Conservation (phyloP, 2,797 vertebrate genomes). For the Toxotes lorentzi region DNA sequence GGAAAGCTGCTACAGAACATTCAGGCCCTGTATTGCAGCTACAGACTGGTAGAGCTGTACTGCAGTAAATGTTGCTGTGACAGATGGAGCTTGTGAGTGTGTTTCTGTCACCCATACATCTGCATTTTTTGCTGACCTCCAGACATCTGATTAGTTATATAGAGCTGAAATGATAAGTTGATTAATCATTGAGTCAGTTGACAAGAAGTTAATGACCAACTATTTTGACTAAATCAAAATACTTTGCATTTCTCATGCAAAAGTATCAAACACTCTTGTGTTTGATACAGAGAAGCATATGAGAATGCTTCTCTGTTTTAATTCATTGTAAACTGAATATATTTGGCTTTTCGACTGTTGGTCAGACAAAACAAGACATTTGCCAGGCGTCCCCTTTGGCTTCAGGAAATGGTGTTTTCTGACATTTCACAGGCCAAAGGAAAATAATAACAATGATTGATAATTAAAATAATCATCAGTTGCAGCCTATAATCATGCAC, state of each 20-base stretch:
- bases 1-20: slow-evolving; percentile 13
- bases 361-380: not conserved
- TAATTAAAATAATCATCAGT: not conserved
- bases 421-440: not conserved
- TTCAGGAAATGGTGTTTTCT: not conserved
- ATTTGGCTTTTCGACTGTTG: not conserved
- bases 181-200: not conserved
- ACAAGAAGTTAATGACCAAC: not conserved
- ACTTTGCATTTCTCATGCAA: not conserved
- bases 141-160: not conserved
- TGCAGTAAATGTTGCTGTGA: slow-evolving; percentile 3
- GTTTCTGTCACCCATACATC: slow-evolving; percentile 27
- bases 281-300: too few species aligned
- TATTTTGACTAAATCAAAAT: too few species aligned
- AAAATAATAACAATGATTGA: not conserved
- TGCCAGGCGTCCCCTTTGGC: not conserved
- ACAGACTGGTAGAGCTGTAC: not conserved
- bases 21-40: slow-evolving; percentile 18
- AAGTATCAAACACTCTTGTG: not conserved
- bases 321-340: not conserved
- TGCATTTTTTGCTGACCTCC: not conserved
- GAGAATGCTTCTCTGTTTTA: not conserved
- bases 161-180: not conserved
- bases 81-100: slow-evolving; percentile 33
- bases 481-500: not conserved